Conservation (phyloP, 1,140 invertebrate genomes). For the Caenorhabditis tropicalis region DNA sequence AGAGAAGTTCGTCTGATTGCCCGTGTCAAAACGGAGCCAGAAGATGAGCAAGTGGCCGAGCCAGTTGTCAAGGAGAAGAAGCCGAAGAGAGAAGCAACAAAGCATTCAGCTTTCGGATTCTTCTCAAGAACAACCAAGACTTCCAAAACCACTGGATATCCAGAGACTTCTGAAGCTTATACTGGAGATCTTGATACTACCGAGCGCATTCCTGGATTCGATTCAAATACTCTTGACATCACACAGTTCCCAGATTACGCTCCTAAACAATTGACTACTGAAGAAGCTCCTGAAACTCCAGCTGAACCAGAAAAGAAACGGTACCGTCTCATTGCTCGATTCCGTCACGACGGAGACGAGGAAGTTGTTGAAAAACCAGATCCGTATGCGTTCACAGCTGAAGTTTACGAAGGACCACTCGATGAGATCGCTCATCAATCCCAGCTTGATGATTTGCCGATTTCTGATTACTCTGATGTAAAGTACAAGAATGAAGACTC, state of each 20-base stretch:
- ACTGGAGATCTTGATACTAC: not conserved
- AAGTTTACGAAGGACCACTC: constrained; percentile 49
- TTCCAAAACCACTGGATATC: not conserved
- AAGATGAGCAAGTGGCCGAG: not conserved
- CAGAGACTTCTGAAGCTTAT: not conserved
- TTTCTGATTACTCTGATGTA: not conserved
- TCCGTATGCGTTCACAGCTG: not conserved
- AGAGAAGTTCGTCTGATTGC: not conserved
- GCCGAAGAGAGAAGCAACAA: not conserved
- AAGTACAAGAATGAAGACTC: not conserved
- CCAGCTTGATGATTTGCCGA: not conserved
- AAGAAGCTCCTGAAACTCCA: not conserved
- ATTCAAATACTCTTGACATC: not conserved
- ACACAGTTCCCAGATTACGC: not conserved
- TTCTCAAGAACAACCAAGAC: not conserved
- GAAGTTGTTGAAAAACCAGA: constrained; percentile 63
- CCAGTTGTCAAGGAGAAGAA: not conserved
- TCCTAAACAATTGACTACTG: not conserved
- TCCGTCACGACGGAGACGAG: constrained; percentile 51
- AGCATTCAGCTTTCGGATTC: not conserved
- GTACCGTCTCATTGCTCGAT: not conserved
- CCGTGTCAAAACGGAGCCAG: not conserved
- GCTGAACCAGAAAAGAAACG: not conserved
- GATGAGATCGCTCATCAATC: constrained; percentile 26
- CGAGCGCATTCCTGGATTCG: not conserved